Base-by-base conservation (phyloP, 1,140 invertebrate genomes). In the Bombus sylvicola region DNA sequence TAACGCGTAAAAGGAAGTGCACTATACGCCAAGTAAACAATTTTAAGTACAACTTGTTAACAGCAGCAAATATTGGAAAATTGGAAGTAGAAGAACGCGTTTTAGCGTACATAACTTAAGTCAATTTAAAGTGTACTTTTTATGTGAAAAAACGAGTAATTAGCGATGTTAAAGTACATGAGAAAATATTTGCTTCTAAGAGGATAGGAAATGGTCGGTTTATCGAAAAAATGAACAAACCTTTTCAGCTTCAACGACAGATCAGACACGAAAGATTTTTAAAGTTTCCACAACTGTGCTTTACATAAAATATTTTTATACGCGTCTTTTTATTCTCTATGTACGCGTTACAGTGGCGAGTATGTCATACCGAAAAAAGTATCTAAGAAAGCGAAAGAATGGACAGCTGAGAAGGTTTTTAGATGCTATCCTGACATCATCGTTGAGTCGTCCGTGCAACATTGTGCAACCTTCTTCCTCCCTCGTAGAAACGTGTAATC, bases 181-280 rank as follows among this genome's bases (percentile, higher is more conserved):
- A 22, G 43, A 34, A 53, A 34, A 53, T 53, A 34, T 75, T 75
- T 75, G 22, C 31, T 25, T 4, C 18, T 1, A 53, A 9, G 6
- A 25, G 39, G 25, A 41, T 28, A 41, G 25, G 10, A 41, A 15
- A n/a, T 1, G 15, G 0, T 5, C 4, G 0, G 12, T 43, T 47
- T 74, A n/a, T 31, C 25, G 18, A 47, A 31, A 3, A 22, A 6
- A 31, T 47, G 25, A 43, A 43, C n/a, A 25, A 43, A 73, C 9
- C 0, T 1, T 31, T 31, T 73, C 22, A n/a, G 2, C 6, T 5
- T 22, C 18, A 0, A 53, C 47, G 0, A 53, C 47, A 0, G 47
- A 53, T 22, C 15, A 0, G 15, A 39, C 15, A 1, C 0, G 2
- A 12, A 3, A 31, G 6, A 2, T 43, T 15, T 22, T 12, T 1